Conservation (phyloP, 2,888 invertebrate genomes). For the Agrochola macilenta region DNA sequence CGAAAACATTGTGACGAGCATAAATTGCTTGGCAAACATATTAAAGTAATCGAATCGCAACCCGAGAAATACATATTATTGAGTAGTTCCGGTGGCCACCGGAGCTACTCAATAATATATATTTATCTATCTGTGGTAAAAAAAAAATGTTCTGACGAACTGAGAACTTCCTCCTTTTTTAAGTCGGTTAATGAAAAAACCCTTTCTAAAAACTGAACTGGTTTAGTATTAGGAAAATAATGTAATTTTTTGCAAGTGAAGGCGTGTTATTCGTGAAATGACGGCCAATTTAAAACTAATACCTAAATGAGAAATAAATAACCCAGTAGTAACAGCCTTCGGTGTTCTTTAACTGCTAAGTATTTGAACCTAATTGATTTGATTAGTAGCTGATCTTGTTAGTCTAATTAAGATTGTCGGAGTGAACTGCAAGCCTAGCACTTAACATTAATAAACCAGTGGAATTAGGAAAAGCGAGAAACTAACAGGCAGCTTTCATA, state of each 20-base stretch:
- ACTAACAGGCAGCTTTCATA: conserved; percentile 30
- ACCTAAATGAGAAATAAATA: neutral
- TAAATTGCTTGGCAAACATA: too few relatives aligned
- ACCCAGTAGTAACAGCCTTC: neutral
- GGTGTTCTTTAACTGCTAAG: neutral
- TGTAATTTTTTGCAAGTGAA: too few relatives aligned
- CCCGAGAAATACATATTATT: too few relatives aligned
- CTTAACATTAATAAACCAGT: conserved; percentile 33
- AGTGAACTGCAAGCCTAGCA: conserved; percentile 29
- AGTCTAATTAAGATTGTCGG: conserved; percentile 7
- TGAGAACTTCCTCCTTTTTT: too few relatives aligned
- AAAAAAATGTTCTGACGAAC: too few relatives aligned
- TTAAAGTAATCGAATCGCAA: too few relatives aligned
- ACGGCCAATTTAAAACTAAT: neutral
- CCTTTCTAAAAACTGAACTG: neutral
- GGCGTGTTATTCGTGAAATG: neutral
- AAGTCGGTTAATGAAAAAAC: neutral
- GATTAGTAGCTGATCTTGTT: conserved; percentile 18
- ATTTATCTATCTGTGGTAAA: too few relatives aligned
- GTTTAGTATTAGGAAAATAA: neutral
- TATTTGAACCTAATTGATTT: conserved; percentile 25
- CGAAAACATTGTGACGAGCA: too few relatives aligned
- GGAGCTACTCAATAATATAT: too few relatives aligned
- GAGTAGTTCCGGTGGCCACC: too few relatives aligned
- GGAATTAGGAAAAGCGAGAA: conserved; percentile 23